A percentile compares a stretch with the other conserved stretches of the same genome.
These are phyloP conservation scores for Acipenser transmontanus DNA, from an alignment of 2,797 vertebrate genomes.

Conservation along the genomic window DNA sequence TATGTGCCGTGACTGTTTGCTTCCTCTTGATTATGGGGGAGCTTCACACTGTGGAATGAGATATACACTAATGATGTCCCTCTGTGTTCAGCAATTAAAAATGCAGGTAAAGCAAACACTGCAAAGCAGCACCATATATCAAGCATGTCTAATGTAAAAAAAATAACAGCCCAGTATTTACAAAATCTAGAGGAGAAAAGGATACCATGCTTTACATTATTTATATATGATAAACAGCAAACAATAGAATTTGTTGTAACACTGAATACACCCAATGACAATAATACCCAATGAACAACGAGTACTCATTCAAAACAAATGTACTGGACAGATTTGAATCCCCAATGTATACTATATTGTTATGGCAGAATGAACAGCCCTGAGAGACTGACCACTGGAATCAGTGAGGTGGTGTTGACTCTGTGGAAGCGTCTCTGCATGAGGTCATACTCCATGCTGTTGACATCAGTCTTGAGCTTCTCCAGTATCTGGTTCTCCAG, in stretches of 20 bases:
- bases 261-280: slow-evolving; percentile 22
- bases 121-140: no score
- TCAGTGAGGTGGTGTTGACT: slow-evolving; percentile 84
- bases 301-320: slow-evolving; percentile 11
- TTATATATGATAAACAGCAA: background rate
- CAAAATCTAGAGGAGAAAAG: no score
- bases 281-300: slow-evolving; percentile 16
- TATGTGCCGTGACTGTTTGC: no score
- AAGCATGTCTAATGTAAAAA: no score
- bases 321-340: background rate
- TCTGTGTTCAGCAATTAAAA: no score
- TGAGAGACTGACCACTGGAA: slow-evolving; percentile 78
- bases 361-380: background rate
- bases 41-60: no score
- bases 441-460: slow-evolving; percentile 91
- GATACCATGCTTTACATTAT: no score
- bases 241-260: slow-evolving; percentile 27
- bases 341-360: background rate
- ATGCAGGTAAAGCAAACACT: no score
- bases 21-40: no score
- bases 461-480: slow-evolving; percentile 84
- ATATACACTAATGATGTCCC: no score
- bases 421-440: slow-evolving; percentile 91
- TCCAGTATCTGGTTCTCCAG: slow-evolving; percentile 87
- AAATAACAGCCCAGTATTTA: no score